phyloP scores from a whole-genome alignment of 2,888 invertebrate genomes.

The Amphipoea oculea region DNA sequence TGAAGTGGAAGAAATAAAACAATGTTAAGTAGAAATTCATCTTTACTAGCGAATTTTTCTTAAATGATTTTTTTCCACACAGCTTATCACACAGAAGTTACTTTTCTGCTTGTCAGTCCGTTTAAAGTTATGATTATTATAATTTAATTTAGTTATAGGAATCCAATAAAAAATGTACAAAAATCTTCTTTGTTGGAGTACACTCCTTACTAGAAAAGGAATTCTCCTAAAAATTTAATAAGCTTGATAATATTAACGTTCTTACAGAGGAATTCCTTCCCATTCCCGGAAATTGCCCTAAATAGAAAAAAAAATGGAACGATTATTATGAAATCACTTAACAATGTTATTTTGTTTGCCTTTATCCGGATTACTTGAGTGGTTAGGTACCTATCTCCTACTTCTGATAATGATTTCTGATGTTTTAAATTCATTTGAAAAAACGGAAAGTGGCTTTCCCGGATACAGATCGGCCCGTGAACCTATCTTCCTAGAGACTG shows the following conservation, averaged over 20 bases:
- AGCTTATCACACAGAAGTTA: too few relatives aligned
- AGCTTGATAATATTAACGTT: conserved; percentile 25
- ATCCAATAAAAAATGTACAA: background rate
- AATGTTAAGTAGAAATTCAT: background rate
- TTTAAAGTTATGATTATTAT: background rate
- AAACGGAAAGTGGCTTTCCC: background rate
- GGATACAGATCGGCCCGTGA: background rate
- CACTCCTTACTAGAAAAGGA: conserved; percentile 13
- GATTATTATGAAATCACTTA: background rate
- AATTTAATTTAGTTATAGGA: background rate
- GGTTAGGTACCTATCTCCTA: background rate
- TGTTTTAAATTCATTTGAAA: too few relatives aligned
- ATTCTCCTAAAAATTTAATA: conserved; percentile 21
- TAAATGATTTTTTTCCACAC: background rate
- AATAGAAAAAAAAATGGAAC: background rate
- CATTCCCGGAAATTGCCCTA: background rate
- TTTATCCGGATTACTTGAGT: background rate
- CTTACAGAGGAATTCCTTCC: background rate
- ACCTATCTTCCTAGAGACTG: background rate
- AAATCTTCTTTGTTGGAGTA: background rate
- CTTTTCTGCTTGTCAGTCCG: background rate
- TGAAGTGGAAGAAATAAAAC: background rate
- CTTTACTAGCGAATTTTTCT: background rate
- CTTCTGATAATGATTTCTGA: background rate
- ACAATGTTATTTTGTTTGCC: background rate